phyloP scores from a whole-genome alignment of 2,113 vertebrate genomes.

The Neopipo cinnamomea region DNA sequence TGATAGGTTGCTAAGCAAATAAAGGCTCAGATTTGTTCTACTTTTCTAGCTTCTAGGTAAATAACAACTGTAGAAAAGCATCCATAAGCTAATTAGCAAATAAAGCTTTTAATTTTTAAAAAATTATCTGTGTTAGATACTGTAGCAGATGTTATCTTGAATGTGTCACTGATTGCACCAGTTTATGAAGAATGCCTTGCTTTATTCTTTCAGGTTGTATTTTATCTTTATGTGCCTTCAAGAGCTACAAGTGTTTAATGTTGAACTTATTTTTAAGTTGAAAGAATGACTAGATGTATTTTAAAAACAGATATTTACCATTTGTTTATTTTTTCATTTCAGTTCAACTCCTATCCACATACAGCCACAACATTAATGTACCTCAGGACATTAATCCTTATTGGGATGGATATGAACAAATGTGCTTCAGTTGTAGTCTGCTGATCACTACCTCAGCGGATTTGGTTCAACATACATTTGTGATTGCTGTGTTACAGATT shows the following conservation, averaged over 20 bases:
- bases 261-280: neutral
- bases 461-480: neutral
- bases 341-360: neutral
- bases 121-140: neutral
- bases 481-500: neutral
- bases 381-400: neutral
- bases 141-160: neutral
- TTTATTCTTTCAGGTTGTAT: neutral
- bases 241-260: neutral
- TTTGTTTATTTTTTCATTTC: neutral
- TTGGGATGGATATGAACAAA: neutral
- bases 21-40: conserved; percentile 49
- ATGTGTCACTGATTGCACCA: neutral
- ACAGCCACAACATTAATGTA: neutral
- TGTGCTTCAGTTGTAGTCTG: neutral
- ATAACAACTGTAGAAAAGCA: conserved; percentile 23
- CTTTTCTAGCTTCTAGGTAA: conserved; percentile 55
- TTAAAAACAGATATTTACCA: neutral
- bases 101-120: conserved; percentile 37
- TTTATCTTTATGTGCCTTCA: neutral
- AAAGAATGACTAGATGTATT: neutral
- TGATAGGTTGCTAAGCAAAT: conserved; percentile 55
- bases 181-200: neutral
- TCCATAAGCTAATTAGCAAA: conserved; percentile 15
- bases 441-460: neutral